Conservation (phyloP, 2,797 vertebrate genomes). For the Premnoplex brunnescens region DNA sequence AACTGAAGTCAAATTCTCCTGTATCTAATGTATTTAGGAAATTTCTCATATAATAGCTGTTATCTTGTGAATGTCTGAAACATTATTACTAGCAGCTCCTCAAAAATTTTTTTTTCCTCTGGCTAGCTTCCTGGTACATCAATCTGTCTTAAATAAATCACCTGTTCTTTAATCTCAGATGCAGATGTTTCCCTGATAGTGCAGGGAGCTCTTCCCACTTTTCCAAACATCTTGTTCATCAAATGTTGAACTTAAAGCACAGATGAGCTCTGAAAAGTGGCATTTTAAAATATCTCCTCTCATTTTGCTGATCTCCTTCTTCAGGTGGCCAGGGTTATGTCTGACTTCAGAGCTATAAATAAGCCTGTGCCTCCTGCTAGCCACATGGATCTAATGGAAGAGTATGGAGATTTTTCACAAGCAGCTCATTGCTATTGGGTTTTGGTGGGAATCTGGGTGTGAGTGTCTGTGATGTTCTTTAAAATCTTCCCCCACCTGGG, state of each 20-base stretch:
- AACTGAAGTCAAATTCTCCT: background rate
- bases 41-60: slow-evolving; percentile 23
- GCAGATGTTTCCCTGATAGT: slow-evolving; percentile 55
- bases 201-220: background rate
- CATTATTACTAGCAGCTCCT: slow-evolving; percentile 20
- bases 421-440: background rate
- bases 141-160: slow-evolving; percentile 40
- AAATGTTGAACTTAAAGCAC: background rate
- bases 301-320: background rate
- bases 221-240: slow-evolving; percentile 35
- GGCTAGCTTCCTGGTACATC: slow-evolving; percentile 39
- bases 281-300: slow-evolving; percentile 11
- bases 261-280: background rate
- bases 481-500: background rate
- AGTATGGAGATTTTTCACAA: background rate
- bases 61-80: slow-evolving; percentile 15
- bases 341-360: slow-evolving; percentile 28
- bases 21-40: background rate
- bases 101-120: background rate
- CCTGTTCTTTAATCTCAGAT: slow-evolving; percentile 35
- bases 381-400: background rate
- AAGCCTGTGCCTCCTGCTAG: slow-evolving; percentile 6
- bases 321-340: background rate
- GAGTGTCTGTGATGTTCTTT: background rate
- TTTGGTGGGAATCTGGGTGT: background rate